These are phyloP conservation scores for Watersipora subatra DNA, from an alignment of 1,140 invertebrate species.

Conservation along the genomic window DNA sequence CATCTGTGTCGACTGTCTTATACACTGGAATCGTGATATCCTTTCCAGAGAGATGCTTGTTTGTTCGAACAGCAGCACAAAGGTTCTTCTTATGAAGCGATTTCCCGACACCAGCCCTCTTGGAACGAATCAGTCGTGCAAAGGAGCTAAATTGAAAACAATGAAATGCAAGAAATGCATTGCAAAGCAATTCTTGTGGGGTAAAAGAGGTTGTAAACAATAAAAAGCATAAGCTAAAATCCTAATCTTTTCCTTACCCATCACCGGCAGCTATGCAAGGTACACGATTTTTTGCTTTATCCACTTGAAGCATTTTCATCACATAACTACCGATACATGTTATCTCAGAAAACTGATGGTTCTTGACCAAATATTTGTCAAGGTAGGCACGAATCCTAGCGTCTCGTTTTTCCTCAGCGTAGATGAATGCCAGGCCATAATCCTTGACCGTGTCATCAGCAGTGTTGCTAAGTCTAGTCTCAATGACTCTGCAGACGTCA, in stretches of 20 bases:
- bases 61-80: neutral
- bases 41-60: neutral
- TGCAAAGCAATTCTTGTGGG: no score
- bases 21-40: neutral
- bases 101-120: constrained; percentile 27
- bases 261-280: no score
- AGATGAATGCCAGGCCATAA: neutral
- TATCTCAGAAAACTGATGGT: neutral
- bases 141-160: constrained; percentile 13
- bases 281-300: no score
- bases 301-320: no score
- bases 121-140: constrained; percentile 23
- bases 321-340: no score
- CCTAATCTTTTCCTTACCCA: no score
- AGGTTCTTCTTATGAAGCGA: constrained; percentile 18
- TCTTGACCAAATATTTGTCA: neutral
- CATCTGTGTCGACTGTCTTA: neutral
- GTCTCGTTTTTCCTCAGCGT: neutral
- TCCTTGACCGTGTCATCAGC: constrained; percentile 5
- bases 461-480: constrained; percentile 18
- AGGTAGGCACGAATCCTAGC: neutral
- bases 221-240: no score
- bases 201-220: no score
- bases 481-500: constrained; percentile 17
- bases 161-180: neutral